Evolutionary conservation across 2,888 invertebrate species (phyloP), one percentile per base, ranked within the genome.

Genomic region (Galerucella nymphaeae): DNA sequence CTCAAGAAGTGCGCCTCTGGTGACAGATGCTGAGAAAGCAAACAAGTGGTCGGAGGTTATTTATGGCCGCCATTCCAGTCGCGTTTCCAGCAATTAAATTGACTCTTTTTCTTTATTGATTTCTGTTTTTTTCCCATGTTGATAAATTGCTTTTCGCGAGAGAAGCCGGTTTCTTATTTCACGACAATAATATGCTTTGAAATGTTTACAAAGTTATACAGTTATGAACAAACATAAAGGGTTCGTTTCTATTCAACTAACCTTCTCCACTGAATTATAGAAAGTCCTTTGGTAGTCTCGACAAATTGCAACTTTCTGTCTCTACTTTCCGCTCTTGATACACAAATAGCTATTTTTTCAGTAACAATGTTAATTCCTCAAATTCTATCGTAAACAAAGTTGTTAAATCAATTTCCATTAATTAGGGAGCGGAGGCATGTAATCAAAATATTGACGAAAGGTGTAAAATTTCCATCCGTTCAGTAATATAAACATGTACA

Each of bases 21-120:
- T 82, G 83, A 84, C 83, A 83, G 82, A 82, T 80, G 80, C 82
- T 78, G 81, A 81, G 80, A 82, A 83, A 84, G 84, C 85, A 83
- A 85, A 85, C 85, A 85, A 85, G 85, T 85, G 85, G 85, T 85
- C 83, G 84, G 84, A 82, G 77, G 84, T 85, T 85, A 85, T 85
- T 85, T 85, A 85, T 84, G 83, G 80, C 82, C 80, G 80, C 80
- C 80, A 82, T 82, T 83, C 81, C 80, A 81, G 80, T 80, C 79
- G 78, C 80, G 78, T 81, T 81, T 79, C 80, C 78, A 81, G 80
- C 83, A 83, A 84, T 84, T 84, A 83, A 84, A 83, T 80, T 76
- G 79, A 78, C 75, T 77, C 76, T 80, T 80, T 80, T 79, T 78
- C 75, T 50, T 70, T 75, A 77, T 78, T 73, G 76, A 77, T 78